A percentile compares a stretch with the other conserved stretches of the same genome.
phyloP scores from a whole-genome alignment of 2,113 vertebrate genomes.

The Aphyosemion australe region DNA sequence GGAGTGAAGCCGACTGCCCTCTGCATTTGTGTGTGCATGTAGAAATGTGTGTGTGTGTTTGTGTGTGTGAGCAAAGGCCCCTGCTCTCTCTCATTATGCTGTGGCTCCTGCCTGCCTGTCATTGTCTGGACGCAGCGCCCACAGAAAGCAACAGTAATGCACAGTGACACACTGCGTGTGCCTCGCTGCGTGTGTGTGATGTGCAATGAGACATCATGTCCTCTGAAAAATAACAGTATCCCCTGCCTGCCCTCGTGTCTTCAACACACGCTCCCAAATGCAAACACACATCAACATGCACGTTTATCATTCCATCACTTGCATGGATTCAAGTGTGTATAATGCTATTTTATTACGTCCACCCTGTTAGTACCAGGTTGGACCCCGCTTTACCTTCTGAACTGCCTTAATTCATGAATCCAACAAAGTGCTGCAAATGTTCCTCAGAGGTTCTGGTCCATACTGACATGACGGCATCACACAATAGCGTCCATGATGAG shows the following conservation, averaged over 20 bases:
- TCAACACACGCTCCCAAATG: constrained; percentile 54
- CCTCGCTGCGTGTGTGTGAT: constrained; percentile 47
- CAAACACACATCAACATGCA: constrained; percentile 44
- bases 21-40: constrained; percentile 48
- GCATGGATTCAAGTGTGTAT: constrained; percentile 37
- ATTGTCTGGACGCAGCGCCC: constrained; percentile 79
- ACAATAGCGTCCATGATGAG: too few species aligned
- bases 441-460: too few species aligned
- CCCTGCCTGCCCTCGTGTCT: constrained; percentile 55
- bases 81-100: constrained; percentile 90
- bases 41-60: constrained; percentile 35
- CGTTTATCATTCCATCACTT: constrained; percentile 52
- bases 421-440: too few species aligned
- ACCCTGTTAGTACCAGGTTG: too few species aligned
- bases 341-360: neutral
- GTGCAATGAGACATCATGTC: constrained; percentile 82
- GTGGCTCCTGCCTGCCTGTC: constrained; percentile 87
- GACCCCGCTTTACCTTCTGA: too few species aligned
- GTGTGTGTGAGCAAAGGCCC: constrained; percentile 56
- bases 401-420: too few species aligned
- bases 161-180: constrained; percentile 80
- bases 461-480: too few species aligned
- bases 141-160: constrained; percentile 84
- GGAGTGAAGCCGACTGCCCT: constrained; percentile 76
- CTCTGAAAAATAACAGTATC: constrained; percentile 78